A percentile compares a stretch with the other conserved stretches of the same genome.
Conservation (phyloP, 2,888 invertebrate genomes). For the Hypomecis atomaria region DNA sequence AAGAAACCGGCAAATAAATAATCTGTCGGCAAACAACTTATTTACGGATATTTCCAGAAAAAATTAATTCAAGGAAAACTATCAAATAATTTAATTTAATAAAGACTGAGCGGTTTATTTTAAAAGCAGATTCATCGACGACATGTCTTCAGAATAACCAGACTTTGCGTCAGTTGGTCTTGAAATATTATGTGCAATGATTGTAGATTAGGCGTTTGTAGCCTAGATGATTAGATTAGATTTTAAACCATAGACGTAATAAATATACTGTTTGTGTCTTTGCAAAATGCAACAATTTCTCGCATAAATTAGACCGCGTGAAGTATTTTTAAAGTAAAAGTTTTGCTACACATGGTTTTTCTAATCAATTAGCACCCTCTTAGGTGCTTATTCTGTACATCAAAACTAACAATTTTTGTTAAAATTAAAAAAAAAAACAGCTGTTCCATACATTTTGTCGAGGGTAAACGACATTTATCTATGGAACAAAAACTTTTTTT, state of each 20-base stretch:
- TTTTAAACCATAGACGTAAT: background rate
- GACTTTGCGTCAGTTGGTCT: slow-evolving; percentile 1
- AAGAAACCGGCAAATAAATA: background rate
- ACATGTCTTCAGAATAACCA: slow-evolving; percentile 6
- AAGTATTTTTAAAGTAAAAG: too few species aligned
- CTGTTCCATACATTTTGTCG: too few species aligned
- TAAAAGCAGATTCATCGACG: slow-evolving; percentile 11
- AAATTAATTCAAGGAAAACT: slow-evolving; percentile 13
- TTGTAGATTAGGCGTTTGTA: background rate
- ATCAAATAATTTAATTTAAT: slow-evolving; percentile 16
- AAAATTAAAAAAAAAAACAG: too few species aligned
- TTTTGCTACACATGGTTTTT: too few species aligned
- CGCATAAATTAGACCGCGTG: too few species aligned
- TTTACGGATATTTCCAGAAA: slow-evolving; percentile 6
- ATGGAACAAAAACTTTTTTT: too few species aligned
- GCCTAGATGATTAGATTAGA: background rate
- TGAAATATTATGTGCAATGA: background rate
- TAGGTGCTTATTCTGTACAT: too few species aligned
- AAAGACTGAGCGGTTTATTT: slow-evolving; percentile 14
- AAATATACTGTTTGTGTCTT: too few species aligned
- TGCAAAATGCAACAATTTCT: too few species aligned
- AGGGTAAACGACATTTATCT: too few species aligned
- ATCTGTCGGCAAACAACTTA: background rate
- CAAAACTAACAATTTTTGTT: too few species aligned
- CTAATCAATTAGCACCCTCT: too few species aligned